A percentile compares a stretch with the other conserved stretches of the same genome.
Conservation (phyloP, 2,888 invertebrate genomes). For the Apantesis nais region DNA sequence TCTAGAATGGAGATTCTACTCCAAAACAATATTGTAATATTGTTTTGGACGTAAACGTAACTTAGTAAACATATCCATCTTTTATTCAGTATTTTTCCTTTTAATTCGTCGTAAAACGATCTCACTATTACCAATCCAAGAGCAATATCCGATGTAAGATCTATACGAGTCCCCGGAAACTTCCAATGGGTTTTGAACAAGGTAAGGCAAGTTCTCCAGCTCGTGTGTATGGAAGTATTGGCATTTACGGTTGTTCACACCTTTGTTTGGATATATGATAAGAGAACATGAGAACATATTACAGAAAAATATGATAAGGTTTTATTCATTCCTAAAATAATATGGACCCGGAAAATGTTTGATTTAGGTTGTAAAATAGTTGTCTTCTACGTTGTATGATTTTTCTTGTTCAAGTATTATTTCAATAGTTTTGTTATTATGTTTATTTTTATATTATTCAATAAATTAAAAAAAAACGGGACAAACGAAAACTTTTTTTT, state of each 20-base stretch:
- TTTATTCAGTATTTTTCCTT: constrained; percentile 13
- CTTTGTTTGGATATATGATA: background rate
- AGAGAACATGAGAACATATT: background rate
- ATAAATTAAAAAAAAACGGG: no score
- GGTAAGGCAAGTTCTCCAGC: constrained; percentile 15
- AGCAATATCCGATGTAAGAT: constrained; percentile 50
- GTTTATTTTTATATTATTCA: no score
- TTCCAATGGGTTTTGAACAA: constrained; percentile 27
- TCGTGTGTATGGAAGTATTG: constrained; percentile 18
- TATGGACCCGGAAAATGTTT: no score
- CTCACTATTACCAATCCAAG: constrained; percentile 32
- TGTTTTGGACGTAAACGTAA: background rate
- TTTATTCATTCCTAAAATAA: background rate
- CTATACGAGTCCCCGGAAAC: constrained; percentile 23
- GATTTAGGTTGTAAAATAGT: no score
- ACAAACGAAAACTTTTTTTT: no score
- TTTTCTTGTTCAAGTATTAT: no score
- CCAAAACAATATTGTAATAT: background rate
- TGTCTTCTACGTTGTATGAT: no score
- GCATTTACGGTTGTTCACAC: constrained; percentile 1
- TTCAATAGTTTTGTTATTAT: no score
- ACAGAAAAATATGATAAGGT: background rate
- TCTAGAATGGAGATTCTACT: no score
- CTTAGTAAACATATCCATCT: background rate
- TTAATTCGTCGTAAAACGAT: constrained; percentile 23